phyloP scores from a whole-genome alignment of 2,113 vertebrate genomes.

The Dicerorhinus sumatrensis region DNA sequence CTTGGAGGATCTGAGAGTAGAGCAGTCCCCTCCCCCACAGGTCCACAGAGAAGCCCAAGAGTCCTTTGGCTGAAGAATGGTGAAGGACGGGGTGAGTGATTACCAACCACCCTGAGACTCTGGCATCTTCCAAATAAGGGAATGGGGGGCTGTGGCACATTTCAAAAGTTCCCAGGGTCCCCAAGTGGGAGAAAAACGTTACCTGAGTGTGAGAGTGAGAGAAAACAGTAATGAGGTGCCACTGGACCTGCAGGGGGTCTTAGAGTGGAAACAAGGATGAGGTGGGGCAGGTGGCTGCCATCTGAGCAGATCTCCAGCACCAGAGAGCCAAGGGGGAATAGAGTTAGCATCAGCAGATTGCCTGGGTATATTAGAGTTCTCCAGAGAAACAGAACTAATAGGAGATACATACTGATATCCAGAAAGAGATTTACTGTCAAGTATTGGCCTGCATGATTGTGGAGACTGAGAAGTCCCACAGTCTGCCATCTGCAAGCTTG shows the following conservation, averaged over 20 bases:
- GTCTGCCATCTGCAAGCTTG: not conserved
- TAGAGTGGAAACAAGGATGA: not conserved
- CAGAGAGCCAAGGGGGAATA: accelerated
- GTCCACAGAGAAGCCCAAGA: not conserved
- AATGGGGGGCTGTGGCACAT: not conserved
- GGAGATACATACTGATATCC: not conserved
- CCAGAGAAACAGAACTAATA: not conserved
- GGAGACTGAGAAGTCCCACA: not conserved
- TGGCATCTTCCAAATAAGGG: not conserved
- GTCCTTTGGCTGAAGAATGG: not conserved
- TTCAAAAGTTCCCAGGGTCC: not conserved
- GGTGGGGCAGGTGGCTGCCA: not conserved
- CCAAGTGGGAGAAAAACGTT: not conserved
- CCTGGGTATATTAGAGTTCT: not conserved
- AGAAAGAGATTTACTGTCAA: not conserved
- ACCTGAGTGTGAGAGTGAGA: not conserved
- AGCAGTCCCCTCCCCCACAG: not conserved
- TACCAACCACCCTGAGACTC: accelerated
- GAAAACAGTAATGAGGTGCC: not conserved
- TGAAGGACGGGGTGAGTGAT: not conserved
- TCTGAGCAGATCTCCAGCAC: not conserved
- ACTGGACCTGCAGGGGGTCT: not conserved
- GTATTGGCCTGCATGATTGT: not conserved
- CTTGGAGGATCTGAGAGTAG: not conserved
- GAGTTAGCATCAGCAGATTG: not conserved